Evolutionary conservation across 2,888 invertebrate genomes (phyloP), one percentile per base, ranked within the genome.

Genomic region (Nudaria mundana): DNA sequence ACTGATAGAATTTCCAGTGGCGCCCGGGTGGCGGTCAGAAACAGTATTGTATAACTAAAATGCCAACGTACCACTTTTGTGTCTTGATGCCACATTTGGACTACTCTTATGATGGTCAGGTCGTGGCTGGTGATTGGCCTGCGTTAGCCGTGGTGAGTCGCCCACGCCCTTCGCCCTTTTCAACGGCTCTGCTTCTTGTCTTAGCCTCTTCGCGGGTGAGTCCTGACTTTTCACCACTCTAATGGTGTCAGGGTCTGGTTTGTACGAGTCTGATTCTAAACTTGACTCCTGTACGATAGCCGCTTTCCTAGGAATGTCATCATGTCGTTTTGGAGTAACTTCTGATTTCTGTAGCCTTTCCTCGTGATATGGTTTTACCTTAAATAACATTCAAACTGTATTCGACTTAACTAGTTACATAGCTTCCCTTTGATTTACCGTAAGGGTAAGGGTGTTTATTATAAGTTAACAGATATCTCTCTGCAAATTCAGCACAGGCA

Each of bases 101-200:
- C 92, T 92, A 38, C 92, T 92, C 55, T 92, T 91, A 59, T 92
- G 89, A 64, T 92, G 92, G 24, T 91, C 73, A 11, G 86, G 87
- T 34, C 81, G 65, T 0, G 70, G 66, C 1, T 54, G 57, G 31
- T 78, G 80, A 0, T 71, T 52, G 1, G 82, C 81, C 34, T 87
- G 87, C 1, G 80, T 81, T 30, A 87, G 52, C 16, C 78, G 66
- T 0, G 86, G 87, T 0, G 86, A 84, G 22, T 86, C 86, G 5
- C 83, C 81, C 1, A 70, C 66, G 20, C 82, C 84, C 26, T 85
- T 86, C 3, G 87, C 84, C 31, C 87, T 71, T 48, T 87, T 87
- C 30, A 88, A 41, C 0, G 88, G 88, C 42, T 88, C 88, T 0
- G 87, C 88, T 45, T 88, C 88, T 12, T 87, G 88, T 24, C 78